Evolutionary conservation across 2,113 vertebrate species (phyloP).

Genomic region (Grammomys surdaster): DNA sequence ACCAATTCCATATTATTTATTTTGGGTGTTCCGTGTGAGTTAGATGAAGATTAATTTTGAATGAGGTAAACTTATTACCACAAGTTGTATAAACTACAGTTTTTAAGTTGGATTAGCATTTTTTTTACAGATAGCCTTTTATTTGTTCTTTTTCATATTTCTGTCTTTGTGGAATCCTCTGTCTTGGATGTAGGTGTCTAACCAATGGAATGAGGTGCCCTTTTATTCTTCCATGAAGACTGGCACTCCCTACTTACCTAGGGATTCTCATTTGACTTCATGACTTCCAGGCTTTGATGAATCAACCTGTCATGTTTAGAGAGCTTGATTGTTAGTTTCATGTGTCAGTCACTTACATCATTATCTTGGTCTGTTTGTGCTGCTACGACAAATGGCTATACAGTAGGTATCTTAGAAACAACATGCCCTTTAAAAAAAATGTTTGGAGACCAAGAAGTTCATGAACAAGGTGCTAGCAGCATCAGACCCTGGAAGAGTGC

Average conservation of each 20-base stretch:
- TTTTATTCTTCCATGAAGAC: neutral
- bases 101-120: neutral
- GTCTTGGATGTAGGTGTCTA: neutral
- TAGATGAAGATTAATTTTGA: slow-evolving; percentile 15
- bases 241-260: neutral
- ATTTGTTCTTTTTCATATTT: neutral
- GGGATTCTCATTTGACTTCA: neutral
- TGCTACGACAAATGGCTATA: neutral
- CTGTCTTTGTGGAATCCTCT: neutral
- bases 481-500: neutral
- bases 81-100: neutral
- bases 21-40: neutral
- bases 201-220: neutral
- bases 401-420: neutral
- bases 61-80: neutral
- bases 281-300: neutral
- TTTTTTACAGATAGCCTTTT: neutral
- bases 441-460: neutral
- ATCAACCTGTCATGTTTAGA: neutral
- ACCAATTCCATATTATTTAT: neutral
- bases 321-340: neutral
- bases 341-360: neutral
- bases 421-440: neutral
- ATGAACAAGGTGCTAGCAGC: neutral
- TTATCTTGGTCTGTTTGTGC: neutral